These are phyloP conservation scores for Acrocera orbiculus DNA, from an alignment of 2,888 invertebrate genomes.

Conservation along the genomic window DNA sequence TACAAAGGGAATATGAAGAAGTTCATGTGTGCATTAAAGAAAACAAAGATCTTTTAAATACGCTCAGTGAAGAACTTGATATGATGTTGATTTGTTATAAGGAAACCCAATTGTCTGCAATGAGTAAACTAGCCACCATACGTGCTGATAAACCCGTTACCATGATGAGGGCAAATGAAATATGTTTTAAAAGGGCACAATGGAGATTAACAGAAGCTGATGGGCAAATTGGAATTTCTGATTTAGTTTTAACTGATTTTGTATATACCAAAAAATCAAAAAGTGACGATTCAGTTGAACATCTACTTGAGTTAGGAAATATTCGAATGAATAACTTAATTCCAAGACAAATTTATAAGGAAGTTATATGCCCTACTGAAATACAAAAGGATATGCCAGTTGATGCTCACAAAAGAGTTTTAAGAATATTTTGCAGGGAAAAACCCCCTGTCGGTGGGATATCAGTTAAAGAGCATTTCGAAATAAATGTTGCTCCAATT, in stretches of 20 bases:
- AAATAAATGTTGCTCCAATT: constrained; percentile 91
- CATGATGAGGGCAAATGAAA: constrained; percentile 74
- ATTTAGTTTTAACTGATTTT: constrained; percentile 89
- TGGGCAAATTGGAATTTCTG: constrained; percentile 94
- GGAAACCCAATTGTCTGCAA: constrained; percentile 48
- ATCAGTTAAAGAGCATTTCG: constrained; percentile 96
- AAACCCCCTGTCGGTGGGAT: constrained; percentile 97
- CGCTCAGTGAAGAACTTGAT: constrained; percentile 82
- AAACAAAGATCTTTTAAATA: constrained; percentile 74
- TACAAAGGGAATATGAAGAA: constrained; percentile 52
- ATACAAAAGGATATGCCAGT: constrained; percentile 74
- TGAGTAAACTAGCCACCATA: constrained; percentile 42
- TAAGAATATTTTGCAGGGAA: constrained; percentile 90
- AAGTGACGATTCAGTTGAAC: constrained; percentile 94
- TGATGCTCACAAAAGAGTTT: constrained; percentile 67
- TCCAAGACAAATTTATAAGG: constrained; percentile 85
- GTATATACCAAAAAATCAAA: constrained; percentile 92
- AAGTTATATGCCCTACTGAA: constrained; percentile 64
- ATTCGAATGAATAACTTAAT: constrained; percentile 87
- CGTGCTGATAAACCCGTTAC: constrained; percentile 53
- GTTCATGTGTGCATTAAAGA: constrained; percentile 53
- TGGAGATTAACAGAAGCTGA: constrained; percentile 97
- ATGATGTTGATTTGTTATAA: constrained; percentile 90
- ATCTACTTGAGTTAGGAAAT: constrained; percentile 88
- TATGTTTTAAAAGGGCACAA: constrained; percentile 95